Evolutionary conservation across 2,888 invertebrate genomes (phyloP), one percentile per base, ranked within the genome.

Genomic region (Caenorhabditis japonica): DNA sequence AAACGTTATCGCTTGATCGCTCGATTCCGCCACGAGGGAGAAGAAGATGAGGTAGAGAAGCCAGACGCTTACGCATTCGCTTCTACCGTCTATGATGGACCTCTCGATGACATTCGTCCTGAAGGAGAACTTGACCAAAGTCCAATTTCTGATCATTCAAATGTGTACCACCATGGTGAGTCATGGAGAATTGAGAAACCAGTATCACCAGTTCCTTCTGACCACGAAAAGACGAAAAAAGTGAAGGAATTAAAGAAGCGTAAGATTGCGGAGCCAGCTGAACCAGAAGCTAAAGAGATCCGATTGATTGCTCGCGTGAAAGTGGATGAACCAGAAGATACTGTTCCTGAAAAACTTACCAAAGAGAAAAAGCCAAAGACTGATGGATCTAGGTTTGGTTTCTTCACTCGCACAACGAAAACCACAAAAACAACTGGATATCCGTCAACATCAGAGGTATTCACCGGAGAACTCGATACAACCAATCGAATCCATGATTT

Each of bases 91-190:
- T 73, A 73, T 47, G 60, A 68, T 17, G 76, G 76, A 25, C 58
- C 56, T 17, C 39, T 61, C 2, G 75, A 71, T 17, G 61, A 61
- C 13, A 52, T 52, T 13, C n/a, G n/a, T 34, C 56, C 27, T 10
- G 19, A 41, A 2, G 25, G 21, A 17, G 74, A 76, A 43, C 66
- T 76, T 13, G 70, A 64, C 10, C 53, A 60, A 2, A 13, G 61
- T 19, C 64, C 75, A 5, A 51, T 77, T n/a, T 34, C 27, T 10
- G 66, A 73, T 41, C 61, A 71, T 19, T 47, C 76, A 2, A 44
- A 49, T 15, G 75, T 64, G 44, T 72, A 75, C 39, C 71, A 75
- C 30, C 58, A 68, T 38, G 76, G 75, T 17, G 46, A 62, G 15
- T 61, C 72, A 21, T 55, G 51, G 53, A 41, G 12, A 5, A 46